Base-by-base conservation (phyloP, 2,797 vertebrate genomes). In the Ptychadena robeensis region DNA sequence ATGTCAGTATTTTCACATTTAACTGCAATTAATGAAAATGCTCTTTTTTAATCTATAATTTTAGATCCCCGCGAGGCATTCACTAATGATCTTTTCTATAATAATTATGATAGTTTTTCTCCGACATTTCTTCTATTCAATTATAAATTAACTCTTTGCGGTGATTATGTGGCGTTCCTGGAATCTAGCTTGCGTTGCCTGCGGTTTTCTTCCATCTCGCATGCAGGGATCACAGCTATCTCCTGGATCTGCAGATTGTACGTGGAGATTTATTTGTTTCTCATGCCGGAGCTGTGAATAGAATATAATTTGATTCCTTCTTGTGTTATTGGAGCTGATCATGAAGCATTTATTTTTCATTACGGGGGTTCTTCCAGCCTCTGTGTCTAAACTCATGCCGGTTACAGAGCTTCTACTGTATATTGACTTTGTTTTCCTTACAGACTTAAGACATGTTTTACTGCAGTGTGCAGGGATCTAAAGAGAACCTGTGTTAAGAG, bases 61-160 rank as follows among this genome's bases (percentile, higher is more conserved):
- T 28, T 25, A 12, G 10, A 12, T 61, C 59, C 59, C 59, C 27
- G 5, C n/a, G n/a, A 25, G n/a, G n/a, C 28, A 28, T 25, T 61
- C 59, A 61, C 59, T 61, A 61, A 61, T 61, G 59, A 61, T 61
- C 59, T 61, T 28, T 28, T 61, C 59, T 61, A 28, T 61, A 61
- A 61, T 61, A 61, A 61, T 61, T 25, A 28, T 61, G 25, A 28
- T 61, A 38, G 18, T 37, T 28, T 59, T 61, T 28, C 25, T 25
- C 59, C n/a, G 59, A 53, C 18, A 61, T 61, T 53, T 53, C 59
- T 25, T 12, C 59, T 69, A 12, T 67, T 67, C 35, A 37, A 69
- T 38, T 69, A 69, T 35, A 69, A 69, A 38, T 69, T 38, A 25
- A 69, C 67, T 35, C n/a, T 69, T 69, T 61, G 27, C 27, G 25